Evolutionary conservation across 2,888 invertebrate genomes (phyloP).

Genomic region (Drosophila anomelani): DNA sequence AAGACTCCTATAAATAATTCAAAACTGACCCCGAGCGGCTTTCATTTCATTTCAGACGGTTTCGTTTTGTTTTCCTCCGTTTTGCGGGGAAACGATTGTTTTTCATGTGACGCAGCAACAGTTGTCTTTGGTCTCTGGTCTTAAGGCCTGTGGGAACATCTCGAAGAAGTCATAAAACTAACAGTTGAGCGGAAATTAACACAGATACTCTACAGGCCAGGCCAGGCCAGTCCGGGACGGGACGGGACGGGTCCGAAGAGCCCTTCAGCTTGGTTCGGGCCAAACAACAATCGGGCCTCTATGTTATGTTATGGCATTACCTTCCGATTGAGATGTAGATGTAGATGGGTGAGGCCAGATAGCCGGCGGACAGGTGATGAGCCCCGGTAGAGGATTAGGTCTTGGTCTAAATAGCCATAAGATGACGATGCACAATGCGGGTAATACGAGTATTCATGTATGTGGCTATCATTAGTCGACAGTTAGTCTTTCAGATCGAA

Average conservation of each 20-base stretch:
- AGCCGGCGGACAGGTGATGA: slow-evolving; percentile 40
- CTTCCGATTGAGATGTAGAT: slow-evolving; percentile 51
- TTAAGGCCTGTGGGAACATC: slow-evolving; percentile 68
- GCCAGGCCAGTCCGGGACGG: too few relatives aligned
- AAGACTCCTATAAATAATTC: slow-evolving; percentile 67
- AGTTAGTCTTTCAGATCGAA: slow-evolving; percentile 26
- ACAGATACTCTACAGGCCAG: slow-evolving; percentile 51
- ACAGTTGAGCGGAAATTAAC: slow-evolving; percentile 77
- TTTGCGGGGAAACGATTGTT: slow-evolving; percentile 40
- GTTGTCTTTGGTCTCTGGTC: slow-evolving; percentile 16
- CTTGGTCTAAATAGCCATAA: slow-evolving; percentile 45
- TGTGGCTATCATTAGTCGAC: slow-evolving; percentile 34
- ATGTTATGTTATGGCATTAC: slow-evolving; percentile 36
- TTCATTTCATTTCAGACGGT: slow-evolving; percentile 46
- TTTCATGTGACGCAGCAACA: slow-evolving; percentile 66
- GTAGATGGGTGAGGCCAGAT: slow-evolving; percentile 43
- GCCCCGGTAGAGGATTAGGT: slow-evolving; percentile 53
- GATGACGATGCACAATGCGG: slow-evolving; percentile 55
- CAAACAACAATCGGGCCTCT: slow-evolving; percentile 50
- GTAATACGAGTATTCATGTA: slow-evolving; percentile 30
- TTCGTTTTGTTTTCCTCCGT: slow-evolving; percentile 38
- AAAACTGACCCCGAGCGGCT: slow-evolving; percentile 58
- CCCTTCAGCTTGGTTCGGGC: slow-evolving; percentile 41
- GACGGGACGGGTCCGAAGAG: slow-evolving; percentile 1
- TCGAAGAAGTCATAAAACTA: slow-evolving; percentile 72